These are phyloP conservation scores for Tapirus terrestris DNA, from an alignment of 2,113 vertebrate genomes.

Conservation along the genomic window DNA sequence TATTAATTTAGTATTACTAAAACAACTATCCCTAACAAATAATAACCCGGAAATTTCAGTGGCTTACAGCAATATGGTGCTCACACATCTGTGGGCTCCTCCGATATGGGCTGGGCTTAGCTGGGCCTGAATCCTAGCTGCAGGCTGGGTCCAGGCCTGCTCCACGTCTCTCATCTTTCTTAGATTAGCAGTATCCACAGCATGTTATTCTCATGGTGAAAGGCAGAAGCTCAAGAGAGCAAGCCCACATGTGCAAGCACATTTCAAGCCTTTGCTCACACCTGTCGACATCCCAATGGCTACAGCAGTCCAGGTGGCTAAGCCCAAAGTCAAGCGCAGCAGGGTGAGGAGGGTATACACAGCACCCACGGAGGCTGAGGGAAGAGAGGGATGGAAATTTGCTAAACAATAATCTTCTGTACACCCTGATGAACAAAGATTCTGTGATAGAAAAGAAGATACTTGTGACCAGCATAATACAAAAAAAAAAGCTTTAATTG, in stretches of 20 bases:
- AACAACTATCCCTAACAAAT: neutral
- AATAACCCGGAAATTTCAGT: neutral
- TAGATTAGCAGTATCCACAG: neutral
- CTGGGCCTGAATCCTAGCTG: neutral
- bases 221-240: neutral
- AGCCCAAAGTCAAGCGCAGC: neutral
- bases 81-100: neutral
- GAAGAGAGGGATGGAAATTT: neutral
- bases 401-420: neutral
- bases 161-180: neutral
- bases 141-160: no score
- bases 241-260: neutral
- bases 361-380: accelerated
- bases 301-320: neutral
- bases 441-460: neutral
- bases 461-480: neutral
- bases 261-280: neutral
- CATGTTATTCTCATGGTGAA: neutral
- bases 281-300: neutral
- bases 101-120: neutral
- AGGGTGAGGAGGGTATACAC: neutral
- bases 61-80: neutral
- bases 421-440: neutral
- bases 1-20: neutral
- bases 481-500: neutral